These are phyloP conservation scores for Listrodromus nycthemerus DNA, from an alignment of 2,888 invertebrate genomes.

Conservation along the genomic window DNA sequence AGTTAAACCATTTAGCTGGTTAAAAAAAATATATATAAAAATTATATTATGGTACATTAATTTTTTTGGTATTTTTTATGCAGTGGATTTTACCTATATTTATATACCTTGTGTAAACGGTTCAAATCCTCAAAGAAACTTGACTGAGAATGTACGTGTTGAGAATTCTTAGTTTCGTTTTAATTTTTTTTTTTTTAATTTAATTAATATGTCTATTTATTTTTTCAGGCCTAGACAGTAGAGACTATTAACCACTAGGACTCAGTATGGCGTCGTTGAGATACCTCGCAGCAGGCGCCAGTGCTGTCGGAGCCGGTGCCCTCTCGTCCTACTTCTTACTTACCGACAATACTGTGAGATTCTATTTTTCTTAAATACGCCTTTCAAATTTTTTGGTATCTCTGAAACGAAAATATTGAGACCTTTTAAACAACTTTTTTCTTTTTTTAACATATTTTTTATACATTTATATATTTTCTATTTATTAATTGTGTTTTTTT, in stretches of 20 bases:
- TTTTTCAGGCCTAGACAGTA: constrained; percentile 59
- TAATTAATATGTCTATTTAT: background rate
- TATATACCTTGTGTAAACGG: background rate
- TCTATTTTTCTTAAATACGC: background rate
- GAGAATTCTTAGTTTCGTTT: background rate
- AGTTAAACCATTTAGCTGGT: too few relatives aligned
- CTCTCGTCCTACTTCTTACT: constrained; percentile 87
- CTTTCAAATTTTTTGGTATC: too few relatives aligned
- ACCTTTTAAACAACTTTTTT: background rate
- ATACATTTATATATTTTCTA: too few relatives aligned
- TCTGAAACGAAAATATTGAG: background rate
- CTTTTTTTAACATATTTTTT: background rate
- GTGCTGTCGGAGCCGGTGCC: constrained; percentile 87
- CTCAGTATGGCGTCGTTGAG: constrained; percentile 79
- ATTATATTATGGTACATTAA: too few relatives aligned
- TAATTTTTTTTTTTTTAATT: background rate
- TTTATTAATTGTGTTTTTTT: too few relatives aligned
- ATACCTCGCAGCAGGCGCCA: constrained; percentile 86
- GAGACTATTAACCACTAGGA: constrained; percentile 56
- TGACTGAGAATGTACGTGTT: too few relatives aligned
- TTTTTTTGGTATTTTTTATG: too few relatives aligned
- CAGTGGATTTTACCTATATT: background rate
- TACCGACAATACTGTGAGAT: constrained; percentile 84
- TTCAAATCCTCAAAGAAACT: too few relatives aligned
- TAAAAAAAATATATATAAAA: too few relatives aligned